Evolutionary conservation across 2,113 vertebrate species (phyloP), one percentile per base, ranked within the genome.

Genomic region (Apodemus speciosus): DNA sequence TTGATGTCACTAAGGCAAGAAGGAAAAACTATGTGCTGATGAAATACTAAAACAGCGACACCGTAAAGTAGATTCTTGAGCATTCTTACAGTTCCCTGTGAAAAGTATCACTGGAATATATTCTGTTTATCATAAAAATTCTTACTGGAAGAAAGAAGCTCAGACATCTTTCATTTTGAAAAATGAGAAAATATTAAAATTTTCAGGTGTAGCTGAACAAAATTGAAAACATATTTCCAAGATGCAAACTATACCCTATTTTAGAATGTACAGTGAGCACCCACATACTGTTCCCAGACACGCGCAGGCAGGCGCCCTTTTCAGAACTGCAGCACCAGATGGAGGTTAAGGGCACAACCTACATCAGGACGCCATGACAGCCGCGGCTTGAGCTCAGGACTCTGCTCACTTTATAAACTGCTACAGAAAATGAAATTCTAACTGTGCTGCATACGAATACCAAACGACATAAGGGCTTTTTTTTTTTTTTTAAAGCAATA

Each of bases 41-140:
- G 81, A 73, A 2, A 73, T 18, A 88, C 9, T 64, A 94, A 76
- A 16, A 53, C 72, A 93, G 2, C 49, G 46, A 90, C 43, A 89
- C 1, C 91, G 0, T 73, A 58, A 64, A 89, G 81, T 1, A 76
- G 8, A 93, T 80, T 88, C 38, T 32, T 49, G 20, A 95, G 16
- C 16, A 77, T 85, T 60, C 43, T 72, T 72, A 93, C 5, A 89
- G 18, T 25, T 93, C 53, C 83, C 0, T 85, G n/a, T 92, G 43
- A 94, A 91, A 95, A 97, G 32, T 43, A 90, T 9, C 32, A 76
- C 0, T 73, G 38, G 25, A 40, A 88, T 56, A 88, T 66, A 90
- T 88, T 92, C 66, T 94, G 92, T 71, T 25, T 73, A 94, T 56
- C 40, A 66, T 53, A 93, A 88, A 96, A 88, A 46, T 84, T 79